phyloP scores from a whole-genome alignment of 2,888 invertebrate genomes.

The Megaustenia siamemsis region DNA sequence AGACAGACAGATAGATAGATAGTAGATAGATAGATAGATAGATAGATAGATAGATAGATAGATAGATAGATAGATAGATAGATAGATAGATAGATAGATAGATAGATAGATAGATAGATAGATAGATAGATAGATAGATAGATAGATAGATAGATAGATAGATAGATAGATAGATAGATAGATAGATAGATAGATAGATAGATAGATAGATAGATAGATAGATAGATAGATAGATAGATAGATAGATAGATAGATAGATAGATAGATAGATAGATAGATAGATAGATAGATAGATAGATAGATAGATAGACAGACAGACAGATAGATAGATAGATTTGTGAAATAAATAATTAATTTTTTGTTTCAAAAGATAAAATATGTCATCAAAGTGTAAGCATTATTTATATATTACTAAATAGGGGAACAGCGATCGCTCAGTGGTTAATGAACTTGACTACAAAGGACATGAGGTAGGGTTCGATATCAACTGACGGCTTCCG shows the following conservation, averaged over 20 bases:
- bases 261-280: not conserved
- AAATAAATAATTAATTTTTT: too few relatives aligned
- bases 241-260: not conserved
- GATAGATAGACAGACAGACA: not conserved
- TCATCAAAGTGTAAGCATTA: too few relatives aligned
- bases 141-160: not conserved
- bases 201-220: slow-evolving; percentile 12
- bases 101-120: slow-evolving; percentile 9
- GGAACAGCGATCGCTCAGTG: too few relatives aligned
- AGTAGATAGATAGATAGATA: not conserved
- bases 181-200: slow-evolving; percentile 17
- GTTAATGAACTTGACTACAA: too few relatives aligned
- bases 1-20: not conserved
- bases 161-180: not conserved
- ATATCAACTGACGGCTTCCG: too few relatives aligned
- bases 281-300: not conserved
- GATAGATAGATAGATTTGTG: too few relatives aligned
- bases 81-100: slow-evolving; percentile 9
- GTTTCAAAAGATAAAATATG: too few relatives aligned
- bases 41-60: slow-evolving; percentile 1
- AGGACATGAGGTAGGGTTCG: too few relatives aligned
- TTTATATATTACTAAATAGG: too few relatives aligned
- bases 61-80: slow-evolving; percentile 22
- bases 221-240: slow-evolving; percentile 5
- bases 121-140: not conserved